phyloP scores from a whole-genome alignment of 2,797 vertebrate genomes.

The Siniperca obscura region DNA sequence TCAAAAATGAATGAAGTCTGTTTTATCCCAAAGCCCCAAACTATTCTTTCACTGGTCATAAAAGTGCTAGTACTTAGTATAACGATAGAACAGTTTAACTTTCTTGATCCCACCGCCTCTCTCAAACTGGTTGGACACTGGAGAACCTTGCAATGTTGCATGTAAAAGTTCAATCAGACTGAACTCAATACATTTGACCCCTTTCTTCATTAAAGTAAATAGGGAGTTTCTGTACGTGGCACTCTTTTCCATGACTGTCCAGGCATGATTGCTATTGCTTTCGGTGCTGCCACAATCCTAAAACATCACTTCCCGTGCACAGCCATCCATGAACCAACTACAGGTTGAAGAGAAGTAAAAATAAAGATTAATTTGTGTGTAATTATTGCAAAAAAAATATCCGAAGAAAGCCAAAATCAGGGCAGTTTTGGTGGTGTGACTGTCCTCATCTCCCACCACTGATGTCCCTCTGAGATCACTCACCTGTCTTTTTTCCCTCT shows the following conservation, averaged over 20 bases:
- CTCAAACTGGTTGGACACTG: no score
- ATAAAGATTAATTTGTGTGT: neutral
- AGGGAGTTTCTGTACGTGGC: no score
- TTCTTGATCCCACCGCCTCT: neutral
- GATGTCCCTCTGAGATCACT: constrained; percentile 42
- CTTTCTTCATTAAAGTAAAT: no score
- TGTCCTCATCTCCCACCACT: constrained; percentile 21
- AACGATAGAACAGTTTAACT: neutral
- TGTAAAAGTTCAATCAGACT: no score
- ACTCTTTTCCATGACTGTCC: neutral
- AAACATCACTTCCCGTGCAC: neutral
- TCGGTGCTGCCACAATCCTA: neutral
- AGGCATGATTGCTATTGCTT: neutral
- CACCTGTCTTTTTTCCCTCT: constrained; percentile 38
- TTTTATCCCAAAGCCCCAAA: constrained; percentile 1
- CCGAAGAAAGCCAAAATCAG: neutral
- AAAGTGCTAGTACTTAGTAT: neutral
- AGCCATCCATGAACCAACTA: neutral
- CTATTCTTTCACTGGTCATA: neutral
- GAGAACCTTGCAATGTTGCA: no score
- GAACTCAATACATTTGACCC: no score
- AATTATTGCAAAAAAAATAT: neutral
- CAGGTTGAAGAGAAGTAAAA: neutral
- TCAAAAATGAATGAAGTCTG: neutral
- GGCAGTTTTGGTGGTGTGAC: neutral